Evolutionary conservation across 2,888 invertebrate species (phyloP), one percentile per base, ranked within the genome.

Genomic region (Anthophora plumipes): DNA sequence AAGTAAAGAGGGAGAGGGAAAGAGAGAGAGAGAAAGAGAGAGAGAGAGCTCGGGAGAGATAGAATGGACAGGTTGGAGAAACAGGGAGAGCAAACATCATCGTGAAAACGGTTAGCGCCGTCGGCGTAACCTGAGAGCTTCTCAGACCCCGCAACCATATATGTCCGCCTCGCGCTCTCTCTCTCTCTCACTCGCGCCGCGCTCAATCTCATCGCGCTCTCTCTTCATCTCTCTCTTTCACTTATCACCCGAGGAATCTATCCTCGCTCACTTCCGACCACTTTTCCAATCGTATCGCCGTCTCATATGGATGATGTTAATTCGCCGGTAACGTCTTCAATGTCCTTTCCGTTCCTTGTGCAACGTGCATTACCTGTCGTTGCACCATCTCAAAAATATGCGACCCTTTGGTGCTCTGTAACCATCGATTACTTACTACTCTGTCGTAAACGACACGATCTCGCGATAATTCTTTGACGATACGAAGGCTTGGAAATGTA

Each of bases 61-160:
- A 67, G 25, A 41, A 55, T 54, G 72, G 64, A 57, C 55, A 61
- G 66, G 61, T 72, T 55, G 70, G 37, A 25, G 76, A 25, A 43
- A 80, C 73, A 59, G 73, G 67, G 80, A 84, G 78, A 67, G 82
- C 66, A 80, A 85, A 85, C 88, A 89, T 91, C 90, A 85, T 89
- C 90, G 86, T 88, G 90, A 88, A 89, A 90, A 90, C 89, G 87
- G 88, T 91, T 91, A 90, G 90, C 91, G 92, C 90, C 88, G 90
- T 85, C 86, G 83, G 86, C 90, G 93, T 93, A 93, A 93, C 91
- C 90, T 91, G 93, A 93, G 93, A 93, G 92, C 89, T 89, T 90
- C 88, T 89, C 91, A 85, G 91, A 90, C 89, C 90, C 91, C 90
- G 92, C 90, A 86, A 92, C 93, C 93, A 93, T 93, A 93, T 93